Percentiles rank a stretch among this genome's conserved stretches.
phyloP scores from a whole-genome alignment of 2,113 vertebrate genomes.

The Tachycineta bicolor region DNA sequence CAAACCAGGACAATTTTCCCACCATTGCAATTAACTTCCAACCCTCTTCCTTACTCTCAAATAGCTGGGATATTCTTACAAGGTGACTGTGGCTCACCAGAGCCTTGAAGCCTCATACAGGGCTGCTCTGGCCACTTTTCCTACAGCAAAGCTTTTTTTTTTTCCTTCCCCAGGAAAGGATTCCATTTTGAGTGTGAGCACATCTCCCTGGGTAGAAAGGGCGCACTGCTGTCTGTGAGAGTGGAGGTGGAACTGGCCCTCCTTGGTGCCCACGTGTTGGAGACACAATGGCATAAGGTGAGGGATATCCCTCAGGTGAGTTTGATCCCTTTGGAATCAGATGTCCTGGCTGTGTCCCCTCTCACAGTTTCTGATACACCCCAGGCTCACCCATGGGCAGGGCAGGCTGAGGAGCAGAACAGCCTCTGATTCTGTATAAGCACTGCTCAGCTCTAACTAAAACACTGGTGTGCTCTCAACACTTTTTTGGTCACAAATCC shows the following conservation, averaged over 20 bases:
- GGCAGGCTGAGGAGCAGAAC: not conserved
- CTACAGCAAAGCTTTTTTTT: not conserved
- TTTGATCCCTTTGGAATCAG: not conserved
- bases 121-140: not conserved
- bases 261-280: accelerated
- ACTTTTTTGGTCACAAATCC: not conserved
- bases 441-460: not conserved
- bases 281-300: not conserved
- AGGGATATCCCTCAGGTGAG: not conserved
- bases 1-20: not conserved
- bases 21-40: not conserved
- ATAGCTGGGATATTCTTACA: not conserved
- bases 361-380: not conserved
- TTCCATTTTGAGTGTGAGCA: not conserved
- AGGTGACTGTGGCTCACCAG: not conserved
- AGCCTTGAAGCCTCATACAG: not conserved
- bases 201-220: not conserved
- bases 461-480: not conserved
- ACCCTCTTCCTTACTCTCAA: not conserved
- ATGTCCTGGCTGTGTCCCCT: not conserved
- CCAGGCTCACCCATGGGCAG: not conserved
- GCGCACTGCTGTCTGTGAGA: accelerated
- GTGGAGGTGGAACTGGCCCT: not conserved
- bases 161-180: not conserved
- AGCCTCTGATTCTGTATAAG: not conserved